phyloP scores from a whole-genome alignment of 92 coral and sea anemone species.

The Porites divaricata region DNA sequence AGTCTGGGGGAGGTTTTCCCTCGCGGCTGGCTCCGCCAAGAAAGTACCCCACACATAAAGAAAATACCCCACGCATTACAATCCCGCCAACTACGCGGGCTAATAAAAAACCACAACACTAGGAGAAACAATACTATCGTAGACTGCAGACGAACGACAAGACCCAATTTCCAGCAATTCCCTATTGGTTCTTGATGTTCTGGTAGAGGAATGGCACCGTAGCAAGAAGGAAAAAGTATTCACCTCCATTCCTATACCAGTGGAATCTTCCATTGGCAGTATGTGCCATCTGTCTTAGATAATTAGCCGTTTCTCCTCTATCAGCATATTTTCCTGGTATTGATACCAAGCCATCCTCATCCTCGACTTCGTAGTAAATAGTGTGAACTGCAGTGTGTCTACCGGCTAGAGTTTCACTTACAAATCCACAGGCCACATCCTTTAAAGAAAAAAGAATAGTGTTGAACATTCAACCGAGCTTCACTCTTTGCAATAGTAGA shows the following conservation, averaged over 20 bases:
- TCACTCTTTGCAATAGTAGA: no score
- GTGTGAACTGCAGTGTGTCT: conserved; percentile 80
- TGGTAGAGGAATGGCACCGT: not conserved
- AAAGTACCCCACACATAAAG: no score
- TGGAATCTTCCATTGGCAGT: conserved; percentile 94
- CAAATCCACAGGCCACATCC: conserved; percentile 94
- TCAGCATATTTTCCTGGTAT: conserved; percentile 95
- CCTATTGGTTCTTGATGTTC: no score
- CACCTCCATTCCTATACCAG: conserved; percentile 96
- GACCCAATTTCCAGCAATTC: no score
- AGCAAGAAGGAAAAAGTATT: not conserved
- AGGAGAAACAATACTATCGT: no score
- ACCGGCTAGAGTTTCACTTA: conserved; percentile 97
- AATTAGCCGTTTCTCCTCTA: conserved; percentile 81
- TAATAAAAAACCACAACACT: no score
- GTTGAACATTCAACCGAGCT: no score
- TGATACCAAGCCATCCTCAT: conserved; percentile 89
- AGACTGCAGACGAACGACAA: no score
- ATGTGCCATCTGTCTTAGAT: conserved; percentile 85
- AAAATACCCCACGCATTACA: no score
- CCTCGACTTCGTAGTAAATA: conserved; percentile 94
- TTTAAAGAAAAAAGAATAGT: conserved; percentile 16
- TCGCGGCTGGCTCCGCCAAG: no score
- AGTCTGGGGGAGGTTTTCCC: no score
- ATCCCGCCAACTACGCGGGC: no score